A percentile compares a stretch with the other conserved stretches of the same genome.
Conservation (phyloP, 2,888 invertebrate species). For the Ommatoiulus sabulosus region DNA sequence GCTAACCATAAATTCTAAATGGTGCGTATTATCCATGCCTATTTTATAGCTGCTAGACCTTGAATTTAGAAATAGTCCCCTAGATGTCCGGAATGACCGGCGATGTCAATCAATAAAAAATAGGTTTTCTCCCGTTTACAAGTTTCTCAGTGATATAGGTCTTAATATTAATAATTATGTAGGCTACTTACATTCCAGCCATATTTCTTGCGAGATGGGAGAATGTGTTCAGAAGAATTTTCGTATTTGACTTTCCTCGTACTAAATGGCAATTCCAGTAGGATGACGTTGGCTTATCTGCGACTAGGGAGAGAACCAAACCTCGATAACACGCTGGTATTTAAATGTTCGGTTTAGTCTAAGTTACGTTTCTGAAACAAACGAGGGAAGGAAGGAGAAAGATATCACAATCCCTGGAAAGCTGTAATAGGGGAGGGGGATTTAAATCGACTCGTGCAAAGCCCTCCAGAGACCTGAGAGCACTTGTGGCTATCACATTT, state of each 20-base stretch:
- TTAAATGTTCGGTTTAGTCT: background rate
- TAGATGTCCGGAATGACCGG: background rate
- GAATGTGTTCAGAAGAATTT: background rate
- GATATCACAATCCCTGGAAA: too few species aligned
- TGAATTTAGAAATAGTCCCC: background rate
- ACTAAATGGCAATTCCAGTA: background rate
- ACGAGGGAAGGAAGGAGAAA: background rate
- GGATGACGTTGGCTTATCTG: background rate
- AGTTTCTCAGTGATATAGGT: background rate
- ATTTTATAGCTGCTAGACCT: background rate
- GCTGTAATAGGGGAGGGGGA: too few species aligned
- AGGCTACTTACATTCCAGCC: background rate
- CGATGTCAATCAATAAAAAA: too few species aligned
- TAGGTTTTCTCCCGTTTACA: background rate
- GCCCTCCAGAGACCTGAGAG: too few species aligned
- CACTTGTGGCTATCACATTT: too few species aligned
- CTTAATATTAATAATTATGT: background rate
- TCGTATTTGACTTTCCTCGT: background rate
- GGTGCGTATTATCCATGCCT: background rate
- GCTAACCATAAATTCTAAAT: background rate
- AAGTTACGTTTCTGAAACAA: background rate
- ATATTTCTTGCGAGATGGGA: background rate
- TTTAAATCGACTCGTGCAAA: too few species aligned
- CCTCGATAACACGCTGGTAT: background rate
- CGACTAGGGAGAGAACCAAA: background rate